phyloP scores from a whole-genome alignment of 2,113 vertebrate species.

The Entelurus aequoreus region DNA sequence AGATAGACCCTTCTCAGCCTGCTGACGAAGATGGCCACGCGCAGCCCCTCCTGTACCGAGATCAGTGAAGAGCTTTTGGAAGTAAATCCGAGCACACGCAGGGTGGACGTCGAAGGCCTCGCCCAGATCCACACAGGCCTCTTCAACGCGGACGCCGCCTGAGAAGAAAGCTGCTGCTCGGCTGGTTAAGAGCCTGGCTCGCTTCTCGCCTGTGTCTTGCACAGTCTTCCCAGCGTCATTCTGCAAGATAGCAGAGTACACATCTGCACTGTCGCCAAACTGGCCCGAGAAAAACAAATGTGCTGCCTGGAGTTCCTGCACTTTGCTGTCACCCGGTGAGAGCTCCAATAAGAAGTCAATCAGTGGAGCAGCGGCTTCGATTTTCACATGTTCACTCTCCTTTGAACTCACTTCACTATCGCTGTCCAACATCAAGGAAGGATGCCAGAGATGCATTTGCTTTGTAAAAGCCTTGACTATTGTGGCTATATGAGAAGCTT shows the following conservation, averaged over 20 bases:
- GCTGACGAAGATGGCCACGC: constrained; percentile 61
- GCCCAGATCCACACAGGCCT: constrained; percentile 74
- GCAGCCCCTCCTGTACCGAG: constrained; percentile 58
- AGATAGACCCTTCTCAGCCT: constrained; percentile 74
- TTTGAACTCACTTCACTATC: constrained; percentile 6
- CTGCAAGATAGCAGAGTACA: constrained; percentile 67
- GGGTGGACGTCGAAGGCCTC: constrained; percentile 77
- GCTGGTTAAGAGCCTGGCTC: constrained; percentile 67
- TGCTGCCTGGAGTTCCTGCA: constrained; percentile 62
- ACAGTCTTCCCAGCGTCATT: not conserved
- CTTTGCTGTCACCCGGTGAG: constrained; percentile 53
- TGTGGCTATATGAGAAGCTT: constrained; percentile 72
- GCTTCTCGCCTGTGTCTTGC: constrained; percentile 41
- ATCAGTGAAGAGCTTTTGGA: constrained; percentile 73
- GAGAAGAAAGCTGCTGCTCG: constrained; percentile 78
- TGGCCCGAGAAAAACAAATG: constrained; percentile 64
- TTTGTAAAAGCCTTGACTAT: constrained; percentile 67
- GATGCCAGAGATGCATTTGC: constrained; percentile 37
- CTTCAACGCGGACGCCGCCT: constrained; percentile 57
- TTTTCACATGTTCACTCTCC: constrained; percentile 7
- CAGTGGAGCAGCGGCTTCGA: constrained; percentile 42
- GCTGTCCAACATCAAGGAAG: constrained; percentile 19
- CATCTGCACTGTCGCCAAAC: constrained; percentile 73
- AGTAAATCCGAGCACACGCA: constrained; percentile 60
- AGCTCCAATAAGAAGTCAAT: constrained; percentile 72